Percentiles rank a stretch among this genome's conserved stretches.
These are phyloP conservation scores for Drosophila ohnishii DNA, from an alignment of 1,140 invertebrate genomes.

Conservation along the genomic window DNA sequence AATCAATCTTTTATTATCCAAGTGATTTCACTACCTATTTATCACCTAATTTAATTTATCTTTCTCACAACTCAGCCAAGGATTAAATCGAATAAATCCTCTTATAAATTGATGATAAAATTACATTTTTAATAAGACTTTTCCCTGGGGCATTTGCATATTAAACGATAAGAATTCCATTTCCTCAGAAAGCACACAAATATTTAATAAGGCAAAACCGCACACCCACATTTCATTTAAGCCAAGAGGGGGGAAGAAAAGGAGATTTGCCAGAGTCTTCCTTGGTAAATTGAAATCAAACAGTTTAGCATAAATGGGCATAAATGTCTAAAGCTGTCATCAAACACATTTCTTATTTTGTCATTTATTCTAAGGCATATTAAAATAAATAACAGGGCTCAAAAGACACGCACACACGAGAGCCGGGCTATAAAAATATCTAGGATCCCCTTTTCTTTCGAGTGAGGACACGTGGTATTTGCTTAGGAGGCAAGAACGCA, in stretches of 20 bases:
- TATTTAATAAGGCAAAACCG: slow-evolving; percentile 8
- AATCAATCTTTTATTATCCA: not conserved
- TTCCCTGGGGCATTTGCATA: slow-evolving; percentile 1
- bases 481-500: slow-evolving; percentile 60
- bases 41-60: not conserved
- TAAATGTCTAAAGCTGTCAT: slow-evolving; percentile 77
- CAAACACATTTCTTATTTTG: slow-evolving; percentile 71
- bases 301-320: slow-evolving; percentile 78
- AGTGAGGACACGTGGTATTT: slow-evolving; percentile 61
- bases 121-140: slow-evolving; percentile 9
- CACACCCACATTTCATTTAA: slow-evolving; percentile 13
- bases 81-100: not conserved
- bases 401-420: slow-evolving; percentile 22
- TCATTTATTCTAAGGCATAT: slow-evolving; percentile 50
- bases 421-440: slow-evolving; percentile 19
- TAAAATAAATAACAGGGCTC: slow-evolving; percentile 64
- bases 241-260: not conserved
- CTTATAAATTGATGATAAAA: slow-evolving; percentile 8
- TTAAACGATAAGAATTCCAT: slow-evolving; percentile 16
- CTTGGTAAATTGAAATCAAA: slow-evolving; percentile 61
- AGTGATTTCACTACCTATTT: not conserved
- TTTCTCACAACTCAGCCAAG: no score
- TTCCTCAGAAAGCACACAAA: slow-evolving; percentile 11
- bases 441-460: slow-evolving; percentile 22
- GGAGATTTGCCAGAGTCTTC: not conserved